A percentile compares a stretch with the other conserved stretches of the same genome.
Evolutionary conservation across 2,797 vertebrate genomes (phyloP).

Genomic region (Coregonus suidteri): DNA sequence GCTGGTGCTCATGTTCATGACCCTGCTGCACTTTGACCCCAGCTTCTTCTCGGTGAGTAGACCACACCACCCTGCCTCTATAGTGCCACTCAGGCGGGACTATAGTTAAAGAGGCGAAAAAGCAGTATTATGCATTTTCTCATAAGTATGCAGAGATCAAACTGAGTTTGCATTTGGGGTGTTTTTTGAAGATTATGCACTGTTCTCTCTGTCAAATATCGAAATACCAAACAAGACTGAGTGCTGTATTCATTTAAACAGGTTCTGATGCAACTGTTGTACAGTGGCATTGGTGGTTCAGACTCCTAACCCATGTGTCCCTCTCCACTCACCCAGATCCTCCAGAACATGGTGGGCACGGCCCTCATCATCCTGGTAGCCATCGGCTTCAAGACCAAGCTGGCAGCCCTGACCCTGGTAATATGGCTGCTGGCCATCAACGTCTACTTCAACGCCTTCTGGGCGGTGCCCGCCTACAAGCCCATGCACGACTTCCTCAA

Average conservation of each 20-base stretch:
- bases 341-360: constrained; percentile 97
- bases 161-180: not conserved
- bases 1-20: constrained; percentile 99
- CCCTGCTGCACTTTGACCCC: constrained; percentile 93
- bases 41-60: constrained; percentile 92
- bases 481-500: constrained; percentile 99
- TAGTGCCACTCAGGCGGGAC: not conserved
- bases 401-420: constrained; percentile 93
- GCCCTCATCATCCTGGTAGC: constrained; percentile 95
- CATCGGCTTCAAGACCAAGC: constrained; percentile 96
- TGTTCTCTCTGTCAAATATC: too few species aligned
- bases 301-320: not conserved
- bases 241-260: too few species aligned
- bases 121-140: not conserved
- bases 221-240: too few species aligned
- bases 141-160: not conserved
- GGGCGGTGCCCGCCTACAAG: constrained; percentile 93
- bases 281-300: too few species aligned
- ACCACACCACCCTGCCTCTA: not conserved
- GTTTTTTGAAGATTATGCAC: too few species aligned
- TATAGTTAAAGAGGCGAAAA: not conserved
- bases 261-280: too few species aligned
- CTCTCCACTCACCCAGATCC: constrained; percentile 74
- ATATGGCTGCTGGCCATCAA: constrained; percentile 96
- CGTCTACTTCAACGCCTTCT: constrained; percentile 98